Conservation (phyloP, 23 tunicate genomes). For the Pegea sp. region DNA sequence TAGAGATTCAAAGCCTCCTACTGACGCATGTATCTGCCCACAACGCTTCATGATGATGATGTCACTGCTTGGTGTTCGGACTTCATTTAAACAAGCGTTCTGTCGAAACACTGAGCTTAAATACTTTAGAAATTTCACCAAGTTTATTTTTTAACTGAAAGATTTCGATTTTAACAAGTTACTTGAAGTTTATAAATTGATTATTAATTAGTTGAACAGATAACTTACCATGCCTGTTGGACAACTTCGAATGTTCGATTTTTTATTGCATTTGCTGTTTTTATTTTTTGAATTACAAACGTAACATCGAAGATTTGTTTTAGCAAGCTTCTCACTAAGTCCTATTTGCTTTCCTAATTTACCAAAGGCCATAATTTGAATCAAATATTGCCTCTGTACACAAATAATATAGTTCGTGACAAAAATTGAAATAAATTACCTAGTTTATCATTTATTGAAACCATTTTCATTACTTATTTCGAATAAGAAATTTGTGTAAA, state of each 20-base stretch:
- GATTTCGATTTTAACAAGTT: neutral
- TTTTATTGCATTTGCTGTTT: conserved; percentile 19
- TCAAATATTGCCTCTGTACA: no score
- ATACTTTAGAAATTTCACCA: neutral
- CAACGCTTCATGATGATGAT: conserved; percentile 35
- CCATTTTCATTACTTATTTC: no score
- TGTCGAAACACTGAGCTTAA: neutral
- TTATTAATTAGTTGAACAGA: neutral
- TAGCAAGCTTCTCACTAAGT: no score
- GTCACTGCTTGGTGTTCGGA: conserved; percentile 40
- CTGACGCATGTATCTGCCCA: conserved; percentile 24
- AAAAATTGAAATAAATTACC: no score
- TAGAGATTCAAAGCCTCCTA: conserved; percentile 3
- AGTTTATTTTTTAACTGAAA: neutral
- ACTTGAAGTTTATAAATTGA: neutral
- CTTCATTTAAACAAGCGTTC: conserved; percentile 59
- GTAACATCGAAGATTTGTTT: conserved; percentile 44
- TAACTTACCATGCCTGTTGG: conserved; percentile 30
- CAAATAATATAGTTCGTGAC: no score
- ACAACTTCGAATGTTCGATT: conserved; percentile 4
- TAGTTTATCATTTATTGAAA: no score
- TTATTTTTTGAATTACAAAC: conserved; percentile 27
- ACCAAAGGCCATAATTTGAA: no score
- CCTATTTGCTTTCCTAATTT: no score
- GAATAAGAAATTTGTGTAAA: no score